Evolutionary conservation across 92 coral and sea anemone species (phyloP), one percentile per base, ranked within the genome.

Genomic region (Pocillopora grandis): DNA sequence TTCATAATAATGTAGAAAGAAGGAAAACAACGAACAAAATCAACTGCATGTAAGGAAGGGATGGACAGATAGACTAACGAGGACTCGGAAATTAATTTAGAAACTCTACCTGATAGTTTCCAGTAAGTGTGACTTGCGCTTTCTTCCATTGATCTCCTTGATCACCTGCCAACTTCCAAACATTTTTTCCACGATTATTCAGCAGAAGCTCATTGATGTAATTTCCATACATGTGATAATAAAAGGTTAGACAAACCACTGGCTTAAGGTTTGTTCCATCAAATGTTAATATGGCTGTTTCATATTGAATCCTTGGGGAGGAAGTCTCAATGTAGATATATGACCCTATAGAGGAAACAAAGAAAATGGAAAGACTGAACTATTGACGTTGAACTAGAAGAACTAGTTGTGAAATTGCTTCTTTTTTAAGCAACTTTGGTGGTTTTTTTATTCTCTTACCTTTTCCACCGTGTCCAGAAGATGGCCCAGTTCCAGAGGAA

Each of bases 401-500:
- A 27, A 27, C 31, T 0, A 27, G 31, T 27, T 27, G 31, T 27
- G 31, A 27, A 27, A 27, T 1, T 27, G 31, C 31, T 27, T 27
- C 31, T 27, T 27, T 27, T 27, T 27, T 27, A 27, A 27, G 31
- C 31, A 27, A 27, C 31, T 27, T 27, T 27, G 31, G 31, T 27
- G 31, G 31, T 27, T 27, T 27, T 27, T 27, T 27, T 12, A 9
- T 58, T 16, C 15, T 23, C 81, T 48, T 61, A 84, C 88, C 88
- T 14, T 62, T 75, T 56, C 66, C 62, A 27, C 42, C 35, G 42
- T 84, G 88, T 35, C 78, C 88, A 37, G 31, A 57, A 58, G 78
- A 17, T 12, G 88, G 88, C 21, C 88, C 88, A 7, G 88, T 84
- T 14, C 75, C 21, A 42, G 42, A 72, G 9, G 88, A 84, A 15